phyloP scores from a whole-genome alignment of 2,113 vertebrate genomes.

The mouse (Mus musculus) region GRCm39 chr8:45551001-45551500 shows the following conservation, averaged over 20 bases:
- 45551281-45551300: neutral
- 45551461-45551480: neutral
- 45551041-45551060: neutral
- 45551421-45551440: neutral
- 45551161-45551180: neutral
- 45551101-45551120: neutral
- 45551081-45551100: neutral
- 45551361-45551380: neutral
- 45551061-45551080: neutral
- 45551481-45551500: neutral
- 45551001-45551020: neutral
- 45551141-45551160: slow-evolving; percentile 26
- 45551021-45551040: neutral
- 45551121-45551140: neutral
- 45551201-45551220: neutral
- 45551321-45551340: neutral
- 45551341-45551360: neutral
- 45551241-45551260: neutral
- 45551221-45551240: neutral
- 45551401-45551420: neutral
- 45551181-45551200: neutral
- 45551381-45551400: neutral
- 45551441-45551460: neutral
- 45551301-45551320: neutral
- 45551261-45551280: neutral